These are phyloP conservation scores for Psilopsiagon aymara DNA, from an alignment of 2,113 vertebrate genomes.

Conservation along the genomic window DNA sequence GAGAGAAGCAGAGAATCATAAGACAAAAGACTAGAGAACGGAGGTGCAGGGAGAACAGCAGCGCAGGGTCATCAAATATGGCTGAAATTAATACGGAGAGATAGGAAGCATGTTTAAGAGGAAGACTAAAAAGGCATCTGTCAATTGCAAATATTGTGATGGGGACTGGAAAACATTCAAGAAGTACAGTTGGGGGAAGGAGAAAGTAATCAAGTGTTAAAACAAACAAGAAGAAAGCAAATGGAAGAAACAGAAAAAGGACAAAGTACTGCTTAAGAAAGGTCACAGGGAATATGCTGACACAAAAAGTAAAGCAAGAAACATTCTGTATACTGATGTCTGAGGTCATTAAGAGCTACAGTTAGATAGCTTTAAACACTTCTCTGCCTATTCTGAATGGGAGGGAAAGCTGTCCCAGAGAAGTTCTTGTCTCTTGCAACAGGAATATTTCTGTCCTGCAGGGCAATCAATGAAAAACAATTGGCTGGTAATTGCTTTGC, in stretches of 20 bases:
- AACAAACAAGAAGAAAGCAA: neutral
- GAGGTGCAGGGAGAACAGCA: neutral
- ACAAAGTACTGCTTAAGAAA: neutral
- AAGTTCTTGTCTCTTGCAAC: conserved; percentile 9
- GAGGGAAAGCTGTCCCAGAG: neutral
- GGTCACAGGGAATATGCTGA: neutral
- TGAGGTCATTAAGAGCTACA: neutral
- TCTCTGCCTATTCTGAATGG: neutral
- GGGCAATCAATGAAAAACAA: conserved; percentile 69
- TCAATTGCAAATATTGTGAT: neutral
- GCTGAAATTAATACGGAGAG: neutral
- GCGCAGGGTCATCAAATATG: neutral
- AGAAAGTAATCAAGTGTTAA: neutral
- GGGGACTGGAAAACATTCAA: neutral
- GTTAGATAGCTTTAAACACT: neutral
- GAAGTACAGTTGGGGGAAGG: rapidly evolving
- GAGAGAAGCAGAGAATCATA: neutral
- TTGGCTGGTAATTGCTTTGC: conserved; percentile 64
- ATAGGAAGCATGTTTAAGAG: neutral
- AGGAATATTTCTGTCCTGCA: conserved; percentile 57
- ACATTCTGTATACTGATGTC: neutral
- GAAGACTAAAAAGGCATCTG: neutral
- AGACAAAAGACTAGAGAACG: neutral
- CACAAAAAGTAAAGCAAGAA: neutral
- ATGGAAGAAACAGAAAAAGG: neutral